phyloP scores from a whole-genome alignment of 2,797 vertebrate genomes.

The Oreochromis mossambicus region DNA sequence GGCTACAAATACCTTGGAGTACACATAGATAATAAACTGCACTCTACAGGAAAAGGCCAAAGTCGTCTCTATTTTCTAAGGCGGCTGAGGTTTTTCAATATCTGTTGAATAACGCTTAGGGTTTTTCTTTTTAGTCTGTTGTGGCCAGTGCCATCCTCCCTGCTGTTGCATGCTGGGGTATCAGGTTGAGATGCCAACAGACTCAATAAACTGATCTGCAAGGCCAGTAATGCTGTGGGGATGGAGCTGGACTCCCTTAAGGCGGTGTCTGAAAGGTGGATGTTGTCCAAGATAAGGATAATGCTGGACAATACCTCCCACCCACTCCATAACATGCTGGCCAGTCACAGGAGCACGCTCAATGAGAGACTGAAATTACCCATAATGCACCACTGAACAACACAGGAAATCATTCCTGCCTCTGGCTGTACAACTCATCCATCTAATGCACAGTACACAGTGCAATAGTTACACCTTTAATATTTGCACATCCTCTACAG shows the following conservation, averaged over 20 bases:
- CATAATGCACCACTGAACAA: neutral
- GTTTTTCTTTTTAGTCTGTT: fast-evolving
- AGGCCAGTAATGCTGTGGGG: neutral
- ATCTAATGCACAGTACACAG: neutral
- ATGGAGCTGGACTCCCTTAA: neutral
- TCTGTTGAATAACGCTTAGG: neutral
- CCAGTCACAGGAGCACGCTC: neutral
- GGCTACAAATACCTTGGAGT: neutral
- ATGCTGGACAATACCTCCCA: neutral
- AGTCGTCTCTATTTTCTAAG: neutral
- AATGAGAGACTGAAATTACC: neutral
- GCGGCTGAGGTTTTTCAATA: neutral
- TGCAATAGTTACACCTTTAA: neutral
- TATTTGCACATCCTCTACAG: neutral
- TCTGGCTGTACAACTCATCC: neutral
- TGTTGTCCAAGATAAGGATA: neutral
- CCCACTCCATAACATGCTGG: neutral
- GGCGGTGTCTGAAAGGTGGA: neutral
- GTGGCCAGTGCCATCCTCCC: neutral
- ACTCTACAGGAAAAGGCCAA: neutral
- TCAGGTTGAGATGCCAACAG: neutral
- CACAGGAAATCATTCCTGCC: neutral
- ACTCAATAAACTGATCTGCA: neutral
- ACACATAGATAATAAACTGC: neutral
- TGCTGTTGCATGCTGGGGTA: neutral